These are phyloP conservation scores for Amphibalanus amphitrite DNA, from an alignment of 1,140 invertebrate species.

Conservation along the genomic window DNA sequence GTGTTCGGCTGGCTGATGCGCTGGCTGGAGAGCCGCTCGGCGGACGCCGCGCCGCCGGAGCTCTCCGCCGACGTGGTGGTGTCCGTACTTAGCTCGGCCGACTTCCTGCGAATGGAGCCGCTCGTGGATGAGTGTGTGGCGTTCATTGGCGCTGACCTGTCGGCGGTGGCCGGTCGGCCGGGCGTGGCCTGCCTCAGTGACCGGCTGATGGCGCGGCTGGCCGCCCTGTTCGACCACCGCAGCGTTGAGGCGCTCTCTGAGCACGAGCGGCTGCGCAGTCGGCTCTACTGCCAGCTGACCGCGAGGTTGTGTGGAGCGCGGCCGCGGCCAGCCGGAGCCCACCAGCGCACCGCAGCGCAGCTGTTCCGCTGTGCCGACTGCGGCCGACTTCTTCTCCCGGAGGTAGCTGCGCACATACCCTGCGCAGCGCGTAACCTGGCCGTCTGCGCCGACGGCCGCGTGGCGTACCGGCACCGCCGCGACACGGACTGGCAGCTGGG, in stretches of 20 bases:
- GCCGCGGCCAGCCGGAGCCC: slow-evolving; percentile 50
- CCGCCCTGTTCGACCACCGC: slow-evolving; percentile 57
- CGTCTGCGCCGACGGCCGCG: not conserved
- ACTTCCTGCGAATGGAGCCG: slow-evolving; percentile 83
- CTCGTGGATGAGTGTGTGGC: slow-evolving; percentile 61
- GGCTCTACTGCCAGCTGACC: slow-evolving; percentile 64
- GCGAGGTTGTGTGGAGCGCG: slow-evolving; percentile 47
- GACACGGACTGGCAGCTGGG: slow-evolving; percentile 65
- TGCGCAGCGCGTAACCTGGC: not conserved
- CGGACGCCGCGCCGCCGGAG: slow-evolving; percentile 5
- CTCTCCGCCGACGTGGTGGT: slow-evolving; percentile 29
- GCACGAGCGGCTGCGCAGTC: slow-evolving; percentile 64
- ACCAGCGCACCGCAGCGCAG: slow-evolving; percentile 54
- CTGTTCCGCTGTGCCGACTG: slow-evolving; percentile 42
- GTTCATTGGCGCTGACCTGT: slow-evolving; percentile 59
- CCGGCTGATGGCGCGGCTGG: slow-evolving; percentile 48
- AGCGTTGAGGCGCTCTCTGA: slow-evolving; percentile 56
- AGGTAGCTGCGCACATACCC: not conserved
- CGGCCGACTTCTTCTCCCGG: slow-evolving; percentile 11
- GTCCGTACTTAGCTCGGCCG: slow-evolving; percentile 73
- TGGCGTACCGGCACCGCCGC: slow-evolving; percentile 19
- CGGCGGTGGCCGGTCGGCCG: slow-evolving; percentile 54
- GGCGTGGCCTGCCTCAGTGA: slow-evolving; percentile 64
- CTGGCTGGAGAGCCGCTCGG: slow-evolving; percentile 45
- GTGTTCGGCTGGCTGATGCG: slow-evolving; percentile 93